Conservation (phyloP, 2,113 vertebrate genomes). For the Zapus hudsonius region DNA sequence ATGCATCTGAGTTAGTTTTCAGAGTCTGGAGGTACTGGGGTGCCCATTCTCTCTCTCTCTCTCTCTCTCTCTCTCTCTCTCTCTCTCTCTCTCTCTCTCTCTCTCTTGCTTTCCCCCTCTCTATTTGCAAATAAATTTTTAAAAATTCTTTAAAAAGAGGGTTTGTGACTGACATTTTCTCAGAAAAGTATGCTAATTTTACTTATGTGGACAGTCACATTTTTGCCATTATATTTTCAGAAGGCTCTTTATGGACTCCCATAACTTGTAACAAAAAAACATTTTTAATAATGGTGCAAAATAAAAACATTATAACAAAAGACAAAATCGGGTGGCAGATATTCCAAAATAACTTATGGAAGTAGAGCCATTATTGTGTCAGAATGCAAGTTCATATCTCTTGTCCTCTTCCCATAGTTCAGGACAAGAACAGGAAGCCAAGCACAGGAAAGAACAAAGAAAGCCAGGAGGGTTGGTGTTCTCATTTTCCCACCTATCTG, state of each 20-base stretch:
- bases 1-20: too few relatives aligned
- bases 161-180: not conserved
- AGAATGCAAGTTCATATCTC: not conserved
- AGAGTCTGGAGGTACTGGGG: too few relatives aligned
- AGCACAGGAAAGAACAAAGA: slow-evolving; percentile 35
- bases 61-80: too few relatives aligned
- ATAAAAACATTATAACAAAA: not conserved
- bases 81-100: too few relatives aligned
- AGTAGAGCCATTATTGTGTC: not conserved
- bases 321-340: not conserved
- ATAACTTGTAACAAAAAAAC: not conserved
- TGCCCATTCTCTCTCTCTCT: too few relatives aligned
- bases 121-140: too few relatives aligned
- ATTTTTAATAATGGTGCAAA: not conserved
- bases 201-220: not conserved
- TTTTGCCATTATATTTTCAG: not conserved
- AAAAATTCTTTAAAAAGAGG: too few relatives aligned
- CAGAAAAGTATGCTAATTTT: slow-evolving; percentile 8
- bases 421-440: not conserved
- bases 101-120: too few relatives aligned
- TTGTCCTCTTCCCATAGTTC: not conserved
- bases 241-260: not conserved
- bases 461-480: not conserved
- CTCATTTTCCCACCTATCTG: slow-evolving; percentile 21
- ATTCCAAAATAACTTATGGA: not conserved